Evolutionary conservation across 1,140 invertebrate species (phyloP), one percentile per base, ranked within the genome.

Genomic region (Ips typographus): DNA sequence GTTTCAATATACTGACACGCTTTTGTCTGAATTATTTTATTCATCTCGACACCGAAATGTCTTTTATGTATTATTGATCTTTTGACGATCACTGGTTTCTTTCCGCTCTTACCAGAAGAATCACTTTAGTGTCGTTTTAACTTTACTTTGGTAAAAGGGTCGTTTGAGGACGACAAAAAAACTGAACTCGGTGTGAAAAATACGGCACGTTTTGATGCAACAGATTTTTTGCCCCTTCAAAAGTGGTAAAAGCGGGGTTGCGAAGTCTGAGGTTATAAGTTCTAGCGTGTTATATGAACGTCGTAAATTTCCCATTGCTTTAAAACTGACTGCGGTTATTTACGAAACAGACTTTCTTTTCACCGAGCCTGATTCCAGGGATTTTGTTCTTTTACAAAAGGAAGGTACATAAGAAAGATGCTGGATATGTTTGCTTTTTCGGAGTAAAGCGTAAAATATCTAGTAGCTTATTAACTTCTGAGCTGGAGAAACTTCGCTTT

Each of bases 41-140:
- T 56, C 53, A 56, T 56, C 53, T 38, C 53, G 3, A 37, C 53
- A 49, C 6, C 7, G 53, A 56, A 56, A 37, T 37, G 53, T 37
- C 53, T 56, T 56, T 56, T 39, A 56, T 56, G 53, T 56, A 36
- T 56, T 56, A 56, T 56, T 56, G 53, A 56, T 56, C 53, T 36
- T 38, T 56, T 56, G n/a, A 56, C 53, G 53, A 56, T 56, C 53
- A 36, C 53, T 38, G n/a, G 53, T 37, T 56, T 56, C 53, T 56
- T 56, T n/a, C 6, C 2, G 22, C 53, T 56, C n/a, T 56, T 56
- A 40, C 53, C 37, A 40, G 22, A 38, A 38, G 53, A 56, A 56
- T 56, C 53, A 56, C 53, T 56, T 56, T 56, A 56, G 53, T 56
- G 53, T 56, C 53, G 53, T 56, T 56, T 56, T 56, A 56, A 56